Evolutionary conservation across 2,888 invertebrate species (phyloP).

Genomic region (Eulithis testata): DNA sequence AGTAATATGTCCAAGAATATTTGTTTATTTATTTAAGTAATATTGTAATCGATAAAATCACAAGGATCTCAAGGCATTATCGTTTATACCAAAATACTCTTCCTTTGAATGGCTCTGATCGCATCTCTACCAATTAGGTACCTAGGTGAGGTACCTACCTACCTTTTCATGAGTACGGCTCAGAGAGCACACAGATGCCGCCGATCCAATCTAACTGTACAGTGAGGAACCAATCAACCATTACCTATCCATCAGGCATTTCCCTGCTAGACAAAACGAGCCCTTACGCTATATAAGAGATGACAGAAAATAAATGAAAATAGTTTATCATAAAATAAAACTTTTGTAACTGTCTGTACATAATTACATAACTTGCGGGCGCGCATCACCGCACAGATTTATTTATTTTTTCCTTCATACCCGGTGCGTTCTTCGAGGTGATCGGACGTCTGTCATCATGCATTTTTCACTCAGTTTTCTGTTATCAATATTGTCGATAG

Average conservation of each 20-base stretch:
- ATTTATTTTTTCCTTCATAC: constrained; percentile 25
- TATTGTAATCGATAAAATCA: no score
- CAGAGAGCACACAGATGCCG: constrained; percentile 3
- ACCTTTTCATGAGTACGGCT: background rate
- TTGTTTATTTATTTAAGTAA: no score
- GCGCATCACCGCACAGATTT: constrained; percentile 26
- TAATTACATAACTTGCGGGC: constrained; percentile 51
- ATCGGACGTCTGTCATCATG: constrained; percentile 36
- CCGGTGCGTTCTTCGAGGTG: constrained; percentile 9
- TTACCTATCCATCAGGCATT: background rate
- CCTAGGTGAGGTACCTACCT: no score
- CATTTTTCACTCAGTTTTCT: constrained; percentile 44
- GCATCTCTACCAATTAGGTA: no score
- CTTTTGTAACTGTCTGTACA: constrained; percentile 54
- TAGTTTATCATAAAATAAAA: constrained; percentile 19
- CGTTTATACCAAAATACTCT: no score
- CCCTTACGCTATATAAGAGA: constrained; percentile 1
- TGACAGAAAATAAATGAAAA: background rate
- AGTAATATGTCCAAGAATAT: no score
- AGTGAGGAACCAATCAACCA: constrained; percentile 12
- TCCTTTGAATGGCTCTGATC: no score
- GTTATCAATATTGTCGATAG: constrained; percentile 44
- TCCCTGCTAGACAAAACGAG: constrained; percentile 9
- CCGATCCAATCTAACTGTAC: constrained; percentile 20
- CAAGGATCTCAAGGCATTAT: no score